phyloP scores from a whole-genome alignment of 2,113 vertebrate genomes.

The Indicator maculatus region DNA sequence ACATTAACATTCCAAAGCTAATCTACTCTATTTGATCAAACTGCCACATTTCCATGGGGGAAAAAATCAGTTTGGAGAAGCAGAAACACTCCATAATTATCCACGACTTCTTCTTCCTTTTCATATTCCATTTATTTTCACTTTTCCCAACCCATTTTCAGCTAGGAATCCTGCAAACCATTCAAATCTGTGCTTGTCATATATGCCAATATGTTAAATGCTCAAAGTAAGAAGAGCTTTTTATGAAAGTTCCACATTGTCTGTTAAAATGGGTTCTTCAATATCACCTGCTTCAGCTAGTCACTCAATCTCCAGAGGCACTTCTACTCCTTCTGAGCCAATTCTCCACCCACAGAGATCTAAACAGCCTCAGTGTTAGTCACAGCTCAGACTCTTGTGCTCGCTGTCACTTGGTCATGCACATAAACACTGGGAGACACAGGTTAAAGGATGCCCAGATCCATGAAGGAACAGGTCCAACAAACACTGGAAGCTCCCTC shows the following conservation, averaged over 20 bases:
- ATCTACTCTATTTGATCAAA: background rate
- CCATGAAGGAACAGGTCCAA: background rate
- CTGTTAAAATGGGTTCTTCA: background rate
- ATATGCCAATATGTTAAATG: background rate
- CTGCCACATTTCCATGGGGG: background rate
- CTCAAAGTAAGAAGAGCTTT: background rate
- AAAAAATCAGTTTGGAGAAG: background rate
- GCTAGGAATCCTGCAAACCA: background rate
- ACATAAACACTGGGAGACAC: accelerated
- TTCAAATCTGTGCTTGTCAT: background rate
- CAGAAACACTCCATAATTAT: background rate
- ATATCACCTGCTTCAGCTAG: background rate
- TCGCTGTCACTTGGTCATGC: background rate
- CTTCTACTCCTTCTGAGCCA: background rate
- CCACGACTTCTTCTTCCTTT: background rate
- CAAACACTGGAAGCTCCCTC: background rate
- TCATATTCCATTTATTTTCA: background rate
- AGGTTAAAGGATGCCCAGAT: background rate
- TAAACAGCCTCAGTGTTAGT: background rate
- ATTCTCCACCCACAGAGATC: background rate
- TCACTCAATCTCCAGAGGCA: background rate
- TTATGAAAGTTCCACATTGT: background rate
- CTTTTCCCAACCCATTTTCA: background rate
- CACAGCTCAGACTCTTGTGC: background rate
- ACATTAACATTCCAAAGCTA: background rate